These are phyloP conservation scores for Sardinella longiceps DNA, from an alignment of 2,797 vertebrate genomes.

Conservation along the genomic window DNA sequence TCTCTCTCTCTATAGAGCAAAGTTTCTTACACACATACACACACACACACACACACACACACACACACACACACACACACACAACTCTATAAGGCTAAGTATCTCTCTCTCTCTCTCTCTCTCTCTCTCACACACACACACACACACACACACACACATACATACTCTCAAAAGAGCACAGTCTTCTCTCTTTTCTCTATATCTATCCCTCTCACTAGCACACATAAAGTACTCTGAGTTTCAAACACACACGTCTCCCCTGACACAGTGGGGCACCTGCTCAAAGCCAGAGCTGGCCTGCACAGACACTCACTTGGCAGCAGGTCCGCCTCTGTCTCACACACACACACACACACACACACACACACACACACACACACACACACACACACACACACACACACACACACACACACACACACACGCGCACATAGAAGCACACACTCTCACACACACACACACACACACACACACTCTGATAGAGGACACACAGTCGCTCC, in stretches of 20 bases:
- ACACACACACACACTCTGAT: background rate
- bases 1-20: too few relatives aligned
- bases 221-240: background rate
- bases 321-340: background rate
- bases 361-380: constrained; percentile 6
- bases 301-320: background rate
- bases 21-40: background rate
- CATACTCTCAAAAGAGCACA: background rate
- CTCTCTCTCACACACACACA: background rate
- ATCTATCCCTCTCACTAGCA: too few relatives aligned
- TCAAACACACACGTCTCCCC: background rate
- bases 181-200: too few relatives aligned
- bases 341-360: background rate
- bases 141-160: constrained; percentile 16
- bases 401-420: background rate
- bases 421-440: background rate
- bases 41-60: background rate
- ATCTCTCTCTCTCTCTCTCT: background rate
- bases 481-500: background rate
- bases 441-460: background rate
- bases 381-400: background rate
- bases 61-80: background rate
- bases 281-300: background rate
- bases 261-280: background rate
- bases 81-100: too few relatives aligned